Conservation (phyloP, 2,888 invertebrate species). For the Ophion obscuratus region DNA sequence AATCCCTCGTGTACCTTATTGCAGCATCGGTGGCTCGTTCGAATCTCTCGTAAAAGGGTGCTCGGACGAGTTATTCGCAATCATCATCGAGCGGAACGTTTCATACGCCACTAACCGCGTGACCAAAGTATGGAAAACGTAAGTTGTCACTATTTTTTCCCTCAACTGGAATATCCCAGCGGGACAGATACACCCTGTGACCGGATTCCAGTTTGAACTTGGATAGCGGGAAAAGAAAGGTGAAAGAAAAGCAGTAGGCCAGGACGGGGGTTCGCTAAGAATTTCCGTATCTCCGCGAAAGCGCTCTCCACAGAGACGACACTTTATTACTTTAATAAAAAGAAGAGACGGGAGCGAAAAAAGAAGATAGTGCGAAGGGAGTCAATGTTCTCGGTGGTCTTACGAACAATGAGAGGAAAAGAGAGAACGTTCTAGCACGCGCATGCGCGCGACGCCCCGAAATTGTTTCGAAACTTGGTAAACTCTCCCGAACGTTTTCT, state of each 20-base stretch:
- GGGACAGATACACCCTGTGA: neutral
- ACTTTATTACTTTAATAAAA: slow-evolving; percentile 1
- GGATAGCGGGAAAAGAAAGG: neutral
- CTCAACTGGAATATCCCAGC: slow-evolving; percentile 12
- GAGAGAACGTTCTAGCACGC: neutral
- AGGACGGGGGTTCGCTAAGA: neutral
- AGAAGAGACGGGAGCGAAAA: neutral
- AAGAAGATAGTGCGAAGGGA: neutral
- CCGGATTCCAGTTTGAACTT: neutral
- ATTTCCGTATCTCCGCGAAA: slow-evolving; percentile 4
- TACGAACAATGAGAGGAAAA: slow-evolving; percentile 12
- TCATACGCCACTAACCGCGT: slow-evolving; percentile 1
- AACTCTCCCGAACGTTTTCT: slow-evolving; percentile 43
- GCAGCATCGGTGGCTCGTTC: neutral
- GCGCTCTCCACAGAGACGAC: neutral
- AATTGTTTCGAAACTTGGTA: slow-evolving; percentile 54
- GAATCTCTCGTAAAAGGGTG: slow-evolving; percentile 41
- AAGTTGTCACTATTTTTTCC: slow-evolving; percentile 26
- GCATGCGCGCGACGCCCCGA: neutral
- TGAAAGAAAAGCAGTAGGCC: neutral
- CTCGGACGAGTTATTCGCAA: slow-evolving; percentile 54
- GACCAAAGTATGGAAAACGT: slow-evolving; percentile 1
- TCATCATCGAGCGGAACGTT: slow-evolving; percentile 52
- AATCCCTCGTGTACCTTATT: slow-evolving; percentile 13
- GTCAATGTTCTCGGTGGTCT: slow-evolving; percentile 10